phyloP scores from a whole-genome alignment of 2,888 invertebrate species.

The Cheilosia urbana region DNA sequence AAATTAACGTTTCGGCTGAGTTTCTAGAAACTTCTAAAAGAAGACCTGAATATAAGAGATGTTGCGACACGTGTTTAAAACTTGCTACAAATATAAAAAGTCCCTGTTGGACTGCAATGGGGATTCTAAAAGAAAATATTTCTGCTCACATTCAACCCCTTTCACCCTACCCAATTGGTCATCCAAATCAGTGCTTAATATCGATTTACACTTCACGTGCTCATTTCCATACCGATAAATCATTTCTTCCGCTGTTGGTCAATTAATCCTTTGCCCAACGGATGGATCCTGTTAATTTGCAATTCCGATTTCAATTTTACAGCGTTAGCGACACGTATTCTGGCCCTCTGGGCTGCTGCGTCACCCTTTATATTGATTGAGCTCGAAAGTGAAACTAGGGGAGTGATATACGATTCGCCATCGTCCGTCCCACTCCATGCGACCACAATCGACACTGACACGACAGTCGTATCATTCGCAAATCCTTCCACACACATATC shows the following conservation, averaged over 20 bases:
- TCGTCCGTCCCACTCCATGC: conserved; percentile 14
- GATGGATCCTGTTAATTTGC: conserved; percentile 80
- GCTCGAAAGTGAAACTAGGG: conserved; percentile 52
- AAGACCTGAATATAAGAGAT: too few relatives aligned
- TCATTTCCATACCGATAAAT: conserved; percentile 58
- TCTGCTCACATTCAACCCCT: background rate
- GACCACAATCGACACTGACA: conserved; percentile 72
- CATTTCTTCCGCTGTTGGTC: conserved; percentile 63
- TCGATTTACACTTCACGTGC: conserved; percentile 49
- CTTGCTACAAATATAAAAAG: too few relatives aligned
- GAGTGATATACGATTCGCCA: conserved; percentile 5
- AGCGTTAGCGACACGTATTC: conserved; percentile 55
- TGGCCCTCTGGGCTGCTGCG: conserved; percentile 37
- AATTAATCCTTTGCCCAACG: conserved; percentile 63
- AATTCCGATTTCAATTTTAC: conserved; percentile 82
- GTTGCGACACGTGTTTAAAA: too few relatives aligned
- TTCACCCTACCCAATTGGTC: background rate
- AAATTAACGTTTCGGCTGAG: too few relatives aligned
- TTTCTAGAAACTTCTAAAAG: too few relatives aligned
- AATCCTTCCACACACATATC: conserved; percentile 59
- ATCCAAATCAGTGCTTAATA: conserved; percentile 55
- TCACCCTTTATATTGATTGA: conserved; percentile 53
- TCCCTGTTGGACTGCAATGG: too few relatives aligned
- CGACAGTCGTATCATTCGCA: conserved; percentile 69
- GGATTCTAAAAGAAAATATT: too few relatives aligned